A percentile compares a stretch with the other conserved stretches of the same genome.
Evolutionary conservation across 1,140 invertebrate genomes (phyloP).

Genomic region (Eriocheir sinensis): DNA sequence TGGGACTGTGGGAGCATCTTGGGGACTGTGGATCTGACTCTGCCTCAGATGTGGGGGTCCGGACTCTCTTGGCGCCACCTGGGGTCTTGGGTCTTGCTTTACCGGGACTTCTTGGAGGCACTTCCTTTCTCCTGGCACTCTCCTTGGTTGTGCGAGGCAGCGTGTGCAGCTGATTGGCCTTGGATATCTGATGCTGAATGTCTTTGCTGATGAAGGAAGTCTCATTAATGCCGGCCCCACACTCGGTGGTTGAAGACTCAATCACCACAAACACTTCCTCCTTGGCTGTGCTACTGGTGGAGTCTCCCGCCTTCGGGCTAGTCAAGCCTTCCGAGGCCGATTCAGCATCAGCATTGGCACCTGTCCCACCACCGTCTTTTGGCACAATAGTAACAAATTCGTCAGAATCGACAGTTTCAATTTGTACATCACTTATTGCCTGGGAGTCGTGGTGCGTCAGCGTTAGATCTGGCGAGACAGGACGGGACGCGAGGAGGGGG

Average conservation of each 20-base stretch:
- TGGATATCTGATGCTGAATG: slow-evolving; percentile 67
- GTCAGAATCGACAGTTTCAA: not conserved
- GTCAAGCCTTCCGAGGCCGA: slow-evolving; percentile 31
- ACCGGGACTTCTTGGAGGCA: slow-evolving; percentile 24
- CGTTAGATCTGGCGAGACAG: slow-evolving; percentile 21
- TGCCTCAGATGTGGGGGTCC: not conserved
- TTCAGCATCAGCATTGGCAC: not conserved
- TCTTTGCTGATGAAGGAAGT: slow-evolving; percentile 70
- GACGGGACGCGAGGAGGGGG: slow-evolving; percentile 53
- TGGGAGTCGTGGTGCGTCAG: slow-evolving; percentile 16
- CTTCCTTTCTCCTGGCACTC: not conserved
- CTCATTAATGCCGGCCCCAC: slow-evolving; percentile 39
- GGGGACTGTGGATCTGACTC: not conserved
- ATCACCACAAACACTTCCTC: slow-evolving; percentile 62
- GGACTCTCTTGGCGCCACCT: slow-evolving; percentile 67
- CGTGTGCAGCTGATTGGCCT: slow-evolving; percentile 49
- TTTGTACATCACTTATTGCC: slow-evolving; percentile 57
- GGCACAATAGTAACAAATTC: slow-evolving; percentile 35
- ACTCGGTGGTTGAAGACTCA: slow-evolving; percentile 50
- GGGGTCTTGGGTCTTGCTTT: slow-evolving; percentile 61
- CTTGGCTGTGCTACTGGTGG: not conserved
- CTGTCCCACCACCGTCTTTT: slow-evolving; percentile 52
- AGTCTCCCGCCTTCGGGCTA: slow-evolving; percentile 26
- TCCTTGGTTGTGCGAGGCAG: not conserved
- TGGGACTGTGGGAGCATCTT: not conserved